phyloP scores from a whole-genome alignment of 2,797 vertebrate genomes.

The Harpagifer antarcticus region DNA sequence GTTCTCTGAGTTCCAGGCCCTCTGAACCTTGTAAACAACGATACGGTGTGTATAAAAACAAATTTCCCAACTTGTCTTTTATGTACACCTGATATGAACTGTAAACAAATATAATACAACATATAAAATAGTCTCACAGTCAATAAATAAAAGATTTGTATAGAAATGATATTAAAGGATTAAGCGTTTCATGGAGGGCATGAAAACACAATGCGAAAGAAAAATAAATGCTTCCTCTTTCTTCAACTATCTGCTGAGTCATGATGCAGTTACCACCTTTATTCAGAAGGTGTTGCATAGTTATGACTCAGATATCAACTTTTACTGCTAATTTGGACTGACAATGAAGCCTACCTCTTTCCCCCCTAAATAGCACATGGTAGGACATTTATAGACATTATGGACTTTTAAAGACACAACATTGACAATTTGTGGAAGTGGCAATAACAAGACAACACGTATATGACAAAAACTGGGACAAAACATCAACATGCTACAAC shows the following conservation, averaged over 20 bases:
- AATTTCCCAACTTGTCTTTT: conserved; percentile 45
- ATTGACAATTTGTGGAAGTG: background rate
- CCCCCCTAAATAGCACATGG: conserved; percentile 47
- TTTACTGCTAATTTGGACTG: conserved; percentile 81
- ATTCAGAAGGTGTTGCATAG: conserved; percentile 90
- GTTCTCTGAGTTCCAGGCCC: conserved; percentile 72
- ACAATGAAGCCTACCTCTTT: conserved; percentile 63
- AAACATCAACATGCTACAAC: conserved; percentile 31
- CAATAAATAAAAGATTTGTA: conserved; percentile 63
- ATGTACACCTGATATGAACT: conserved; percentile 80
- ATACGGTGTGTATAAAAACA: conserved; percentile 75
- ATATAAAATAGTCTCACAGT: conserved; percentile 56
- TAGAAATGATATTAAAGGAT: conserved; percentile 58
- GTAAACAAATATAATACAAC: conserved; percentile 76
- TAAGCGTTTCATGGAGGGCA: conserved; percentile 47
- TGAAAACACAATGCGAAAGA: conserved; percentile 66
- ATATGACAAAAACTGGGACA: conserved; percentile 21
- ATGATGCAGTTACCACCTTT: conserved; percentile 60
- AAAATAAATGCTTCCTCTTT: conserved; percentile 47
- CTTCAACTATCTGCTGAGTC: conserved; percentile 56
- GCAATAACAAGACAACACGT: conserved; percentile 22
- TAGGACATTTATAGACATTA: conserved; percentile 28
- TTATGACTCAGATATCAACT: conserved; percentile 85
- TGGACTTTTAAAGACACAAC: conserved; percentile 25
- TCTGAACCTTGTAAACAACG: conserved; percentile 81